phyloP scores from a whole-genome alignment of 2,797 vertebrate species.

The Falco rusticolus region DNA sequence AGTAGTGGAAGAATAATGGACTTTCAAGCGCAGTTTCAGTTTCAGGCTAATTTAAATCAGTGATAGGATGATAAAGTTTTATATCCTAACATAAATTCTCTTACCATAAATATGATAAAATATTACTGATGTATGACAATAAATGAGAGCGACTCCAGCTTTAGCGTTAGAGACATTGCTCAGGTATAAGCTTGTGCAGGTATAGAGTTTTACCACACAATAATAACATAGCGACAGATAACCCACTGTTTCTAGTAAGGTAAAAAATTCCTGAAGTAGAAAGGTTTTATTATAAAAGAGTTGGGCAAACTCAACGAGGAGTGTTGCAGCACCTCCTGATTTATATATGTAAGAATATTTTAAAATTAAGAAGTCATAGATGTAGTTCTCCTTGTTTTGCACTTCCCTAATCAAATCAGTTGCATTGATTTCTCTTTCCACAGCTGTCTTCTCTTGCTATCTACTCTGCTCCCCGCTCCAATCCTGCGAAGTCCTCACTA shows the following conservation, averaged over 20 bases:
- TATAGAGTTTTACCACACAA: not conserved
- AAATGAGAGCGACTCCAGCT: not conserved
- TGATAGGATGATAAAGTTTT: slow-evolving; percentile 3
- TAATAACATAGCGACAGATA: not conserved
- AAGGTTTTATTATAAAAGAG: not conserved
- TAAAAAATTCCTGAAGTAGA: not conserved
- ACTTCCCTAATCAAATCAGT: not conserved
- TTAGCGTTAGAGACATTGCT: not conserved
- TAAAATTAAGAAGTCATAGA: not conserved
- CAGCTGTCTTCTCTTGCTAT: not conserved
- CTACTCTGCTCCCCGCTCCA: not conserved
- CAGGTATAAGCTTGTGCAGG: not conserved
- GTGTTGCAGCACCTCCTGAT: not conserved
- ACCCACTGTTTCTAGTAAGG: not conserved
- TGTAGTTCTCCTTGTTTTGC: not conserved
- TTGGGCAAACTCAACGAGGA: not conserved
- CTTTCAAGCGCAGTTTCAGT: not conserved
- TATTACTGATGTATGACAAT: not conserved
- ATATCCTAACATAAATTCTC: not conserved
- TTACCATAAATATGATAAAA: not conserved
- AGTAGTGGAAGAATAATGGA: not conserved
- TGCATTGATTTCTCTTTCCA: not conserved
- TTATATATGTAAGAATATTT: not conserved
- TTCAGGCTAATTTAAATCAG: not conserved
- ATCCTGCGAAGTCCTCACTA: not conserved